Conservation (phyloP, 2,797 vertebrate genomes). For the Clangula hyemalis region DNA sequence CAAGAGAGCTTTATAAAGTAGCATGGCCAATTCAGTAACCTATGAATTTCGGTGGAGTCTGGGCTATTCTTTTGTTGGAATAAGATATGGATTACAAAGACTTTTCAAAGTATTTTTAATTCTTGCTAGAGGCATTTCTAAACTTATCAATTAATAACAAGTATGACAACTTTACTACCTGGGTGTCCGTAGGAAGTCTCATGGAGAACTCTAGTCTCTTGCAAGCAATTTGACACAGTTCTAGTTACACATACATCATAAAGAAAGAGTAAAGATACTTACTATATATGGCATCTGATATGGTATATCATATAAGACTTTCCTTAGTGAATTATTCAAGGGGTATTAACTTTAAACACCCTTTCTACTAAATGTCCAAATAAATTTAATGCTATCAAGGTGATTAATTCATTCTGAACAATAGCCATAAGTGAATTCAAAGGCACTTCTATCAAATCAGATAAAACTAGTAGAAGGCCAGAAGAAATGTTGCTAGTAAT, state of each 20-base stretch:
- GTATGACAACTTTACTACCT: conserved; percentile 17
- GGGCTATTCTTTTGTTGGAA: not conserved
- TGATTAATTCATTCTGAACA: conserved; percentile 30
- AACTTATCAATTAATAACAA: not conserved
- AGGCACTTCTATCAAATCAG: not conserved
- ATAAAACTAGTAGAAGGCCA: not conserved
- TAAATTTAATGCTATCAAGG: conserved; percentile 39
- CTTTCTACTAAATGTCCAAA: conserved; percentile 5
- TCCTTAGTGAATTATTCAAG: conserved; percentile 50
- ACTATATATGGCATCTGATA: not conserved
- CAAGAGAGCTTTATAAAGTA: not conserved
- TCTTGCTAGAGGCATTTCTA: not conserved
- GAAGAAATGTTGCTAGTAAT: not conserved
- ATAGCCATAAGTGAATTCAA: conserved; percentile 19
- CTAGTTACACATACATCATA: conserved; percentile 36
- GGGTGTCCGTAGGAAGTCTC: not conserved
- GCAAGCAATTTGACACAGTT: conserved; percentile 42
- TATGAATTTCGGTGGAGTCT: not conserved
- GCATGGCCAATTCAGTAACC: not conserved
- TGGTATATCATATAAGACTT: not conserved
- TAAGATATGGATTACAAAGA: not conserved
- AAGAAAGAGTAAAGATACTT: conserved; percentile 42
- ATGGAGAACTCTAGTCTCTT: not conserved
- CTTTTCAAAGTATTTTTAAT: not conserved
- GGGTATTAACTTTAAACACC: conserved; percentile 51